Percentiles rank a stretch among this genome's conserved stretches.
phyloP scores from a whole-genome alignment of 2,888 invertebrate species.

The Diarsia brunnea region DNA sequence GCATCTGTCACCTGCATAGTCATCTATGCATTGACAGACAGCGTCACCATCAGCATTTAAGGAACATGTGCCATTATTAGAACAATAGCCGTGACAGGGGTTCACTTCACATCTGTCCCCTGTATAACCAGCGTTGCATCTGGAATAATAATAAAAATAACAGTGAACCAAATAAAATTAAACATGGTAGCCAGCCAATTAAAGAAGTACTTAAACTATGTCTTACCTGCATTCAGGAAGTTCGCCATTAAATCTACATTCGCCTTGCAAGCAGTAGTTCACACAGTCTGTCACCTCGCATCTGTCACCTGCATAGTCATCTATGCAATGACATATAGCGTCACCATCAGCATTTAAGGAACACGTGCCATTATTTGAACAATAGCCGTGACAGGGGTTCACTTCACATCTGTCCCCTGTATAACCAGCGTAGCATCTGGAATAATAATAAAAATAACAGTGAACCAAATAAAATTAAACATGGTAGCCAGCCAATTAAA shows the following conservation, averaged over 20 bases:
- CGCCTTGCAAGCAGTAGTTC: conserved; percentile 2
- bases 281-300: neutral
- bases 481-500: neutral
- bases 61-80: neutral
- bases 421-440: neutral
- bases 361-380: neutral
- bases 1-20: neutral
- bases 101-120: neutral
- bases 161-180: no score
- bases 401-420: neutral
- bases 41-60: neutral
- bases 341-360: neutral
- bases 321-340: neutral
- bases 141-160: neutral
- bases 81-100: neutral
- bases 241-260: neutral
- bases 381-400: neutral
- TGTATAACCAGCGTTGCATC: neutral
- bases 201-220: neutral
- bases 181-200: no score
- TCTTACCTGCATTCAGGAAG: conserved; percentile 3
- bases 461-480: neutral
- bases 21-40: neutral
- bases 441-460: neutral
- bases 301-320: neutral